Base-by-base conservation (phyloP, 1,140 invertebrate species). In the Rhynchophorus ferrugineus region DNA sequence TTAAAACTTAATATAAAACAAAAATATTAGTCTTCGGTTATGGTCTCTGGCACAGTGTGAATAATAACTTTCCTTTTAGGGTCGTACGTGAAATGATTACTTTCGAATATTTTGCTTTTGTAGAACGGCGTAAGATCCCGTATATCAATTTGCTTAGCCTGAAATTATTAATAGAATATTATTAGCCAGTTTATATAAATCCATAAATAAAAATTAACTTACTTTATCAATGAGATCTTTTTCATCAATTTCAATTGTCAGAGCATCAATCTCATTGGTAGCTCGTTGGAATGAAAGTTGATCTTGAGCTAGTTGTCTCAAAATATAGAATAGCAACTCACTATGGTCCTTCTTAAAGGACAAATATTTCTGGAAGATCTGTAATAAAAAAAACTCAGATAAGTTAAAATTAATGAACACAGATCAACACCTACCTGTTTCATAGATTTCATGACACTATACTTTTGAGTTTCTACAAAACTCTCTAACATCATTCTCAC, bases 391-490 rank as follows among this genome's bases (percentile, higher is more conserved):
- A 22, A n/a, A 44, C 36, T 36, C 14, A 3, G 74, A 16, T 19
- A 11, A 42, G n/a, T 11, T 42, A 13, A 24, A 21, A 39, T 22
- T 3, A 38, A 9, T 36, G 37, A 48, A 18, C 36, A 7, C 24
- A 29, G 11, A 29, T 29, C 24, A 29, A 29, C 64, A 62, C 35
- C 68, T 72, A 93, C 90, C 75, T 88, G 86, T 74, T 82, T 80
- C 95, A 99, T 99, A 21, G 83, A 80, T 65, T 91, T 87, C 90
- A 95, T 98, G 9, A 99, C 89, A 59, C 89, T 93, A 74, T 91
- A 97, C 69, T 99, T 99, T 70, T 99, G 97, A 6, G 96, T 98
- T 60, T 93, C 91, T 22, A 99, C 90, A 71, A 99, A 99, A 63
- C 91, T 96, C 69, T 99, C 95, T 17, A 99, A 76, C 83, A 95